phyloP scores from a whole-genome alignment of 2,113 vertebrate species.

The Centrocercus urophasianus region DNA sequence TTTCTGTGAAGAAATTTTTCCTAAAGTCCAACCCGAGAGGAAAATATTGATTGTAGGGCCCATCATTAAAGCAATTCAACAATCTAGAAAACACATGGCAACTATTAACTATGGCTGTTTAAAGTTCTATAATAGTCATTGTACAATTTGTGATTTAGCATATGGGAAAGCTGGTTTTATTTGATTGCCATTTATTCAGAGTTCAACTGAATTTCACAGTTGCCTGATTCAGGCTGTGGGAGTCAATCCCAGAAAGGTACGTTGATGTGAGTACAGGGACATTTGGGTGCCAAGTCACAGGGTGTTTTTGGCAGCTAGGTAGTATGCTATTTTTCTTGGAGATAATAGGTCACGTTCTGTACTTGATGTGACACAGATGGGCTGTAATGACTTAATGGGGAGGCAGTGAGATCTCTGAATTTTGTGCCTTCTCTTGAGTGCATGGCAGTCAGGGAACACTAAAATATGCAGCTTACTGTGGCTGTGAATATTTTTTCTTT shows the following conservation, averaged over 20 bases:
- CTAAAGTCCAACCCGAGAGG: not conserved
- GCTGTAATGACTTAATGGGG: slow-evolving; percentile 32
- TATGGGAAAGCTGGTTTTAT: slow-evolving; percentile 5
- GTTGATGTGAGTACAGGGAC: slow-evolving; percentile 18
- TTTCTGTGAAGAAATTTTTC: too few species aligned
- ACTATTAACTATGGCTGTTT: not conserved
- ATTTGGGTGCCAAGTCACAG: slow-evolving; percentile 53
- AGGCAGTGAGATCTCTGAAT: not conserved
- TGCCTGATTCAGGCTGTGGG: slow-evolving; percentile 55
- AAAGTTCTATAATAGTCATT: not conserved
- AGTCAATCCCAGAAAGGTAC: slow-evolving; percentile 52
- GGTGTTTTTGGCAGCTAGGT: slow-evolving; percentile 60
- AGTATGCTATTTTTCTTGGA: slow-evolving; percentile 40
- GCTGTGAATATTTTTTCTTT: not conserved
- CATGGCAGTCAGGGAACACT: not conserved
- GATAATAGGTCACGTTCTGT: slow-evolving; percentile 58
- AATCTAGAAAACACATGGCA: slow-evolving; percentile 1
- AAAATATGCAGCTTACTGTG: not conserved
- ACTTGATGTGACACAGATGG: slow-evolving; percentile 60
- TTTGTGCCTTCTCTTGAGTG: not conserved
- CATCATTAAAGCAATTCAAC: not conserved
- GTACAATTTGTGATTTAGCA: slow-evolving; percentile 26
- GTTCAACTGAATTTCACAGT: slow-evolving; percentile 48
- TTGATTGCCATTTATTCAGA: not conserved
- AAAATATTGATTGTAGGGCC: not conserved